phyloP scores from a whole-genome alignment of 2,888 invertebrate genomes.

The Pachliopta kotzebuea region DNA sequence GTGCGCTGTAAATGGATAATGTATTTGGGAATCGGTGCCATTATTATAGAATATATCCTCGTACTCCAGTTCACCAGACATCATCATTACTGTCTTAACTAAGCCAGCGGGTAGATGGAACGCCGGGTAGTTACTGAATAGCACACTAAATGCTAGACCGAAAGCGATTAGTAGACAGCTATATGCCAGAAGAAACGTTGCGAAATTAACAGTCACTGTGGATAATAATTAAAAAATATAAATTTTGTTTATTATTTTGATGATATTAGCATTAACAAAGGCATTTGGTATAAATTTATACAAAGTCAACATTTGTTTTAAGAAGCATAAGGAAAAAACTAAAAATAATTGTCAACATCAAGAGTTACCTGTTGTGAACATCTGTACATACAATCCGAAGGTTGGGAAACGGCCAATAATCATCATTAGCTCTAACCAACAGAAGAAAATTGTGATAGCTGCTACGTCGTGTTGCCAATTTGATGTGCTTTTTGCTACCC shows the following conservation, averaged over 20 bases:
- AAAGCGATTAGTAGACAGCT: conserved; percentile 90
- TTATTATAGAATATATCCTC: conserved; percentile 89
- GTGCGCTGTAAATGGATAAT: conserved; percentile 87
- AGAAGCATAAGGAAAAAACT: too few species aligned
- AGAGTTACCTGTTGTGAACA: conserved; percentile 87
- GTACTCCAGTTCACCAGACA: conserved; percentile 92
- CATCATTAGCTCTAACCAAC: conserved; percentile 93
- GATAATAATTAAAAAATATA: conserved; percentile 33
- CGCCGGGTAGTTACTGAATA: conserved; percentile 88
- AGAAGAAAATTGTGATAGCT: conserved; percentile 88
- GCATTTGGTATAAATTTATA: too few species aligned
- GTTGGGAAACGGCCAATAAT: conserved; percentile 92
- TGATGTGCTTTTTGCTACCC: conserved; percentile 58
- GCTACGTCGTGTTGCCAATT: conserved; percentile 91
- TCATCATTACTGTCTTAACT: conserved; percentile 92
- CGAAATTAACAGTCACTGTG: conserved; percentile 89
- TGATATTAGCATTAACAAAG: too few species aligned
- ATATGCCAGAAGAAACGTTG: conserved; percentile 90
- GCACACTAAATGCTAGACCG: conserved; percentile 89
- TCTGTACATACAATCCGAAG: conserved; percentile 92
- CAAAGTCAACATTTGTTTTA: too few species aligned
- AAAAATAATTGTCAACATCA: neutral
- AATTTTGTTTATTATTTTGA: neutral
- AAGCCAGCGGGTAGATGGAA: conserved; percentile 84
- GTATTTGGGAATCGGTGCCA: conserved; percentile 67